phyloP scores from a whole-genome alignment of 2,888 invertebrate species.

The Ectemnius continuus region DNA sequence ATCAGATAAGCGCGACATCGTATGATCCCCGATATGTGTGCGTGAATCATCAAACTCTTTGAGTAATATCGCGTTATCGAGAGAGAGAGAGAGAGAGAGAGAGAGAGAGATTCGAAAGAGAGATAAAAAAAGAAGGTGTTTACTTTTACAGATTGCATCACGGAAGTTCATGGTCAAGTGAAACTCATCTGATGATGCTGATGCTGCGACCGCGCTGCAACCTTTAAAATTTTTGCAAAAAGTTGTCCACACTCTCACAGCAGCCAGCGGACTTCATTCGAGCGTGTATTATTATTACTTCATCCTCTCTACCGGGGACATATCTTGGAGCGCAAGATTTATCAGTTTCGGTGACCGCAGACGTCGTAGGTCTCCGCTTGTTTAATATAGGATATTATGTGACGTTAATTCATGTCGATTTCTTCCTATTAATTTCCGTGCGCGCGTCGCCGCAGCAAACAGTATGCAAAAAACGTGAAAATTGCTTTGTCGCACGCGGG shows the following conservation, averaged over 20 bases:
- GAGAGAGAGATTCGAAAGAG: too few species aligned
- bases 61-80: too few species aligned
- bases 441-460: neutral
- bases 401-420: neutral
- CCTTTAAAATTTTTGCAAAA: too few species aligned
- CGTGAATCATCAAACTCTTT: neutral
- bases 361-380: too few species aligned
- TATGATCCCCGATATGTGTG: neutral
- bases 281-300: too few species aligned
- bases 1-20: slow-evolving; percentile 8
- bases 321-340: too few species aligned
- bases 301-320: too few species aligned
- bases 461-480: neutral
- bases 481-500: neutral
- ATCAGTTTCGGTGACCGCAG: too few species aligned
- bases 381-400: too few species aligned
- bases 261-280: too few species aligned
- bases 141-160: slow-evolving; percentile 6
- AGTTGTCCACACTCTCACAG: too few species aligned
- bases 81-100: too few species aligned
- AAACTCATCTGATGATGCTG: slow-evolving; percentile 14
- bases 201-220: neutral
- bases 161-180: slow-evolving; percentile 28
- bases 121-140: neutral
- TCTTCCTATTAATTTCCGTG: neutral